A percentile compares a stretch with the other conserved stretches of the same genome.
Conservation (phyloP, 2,797 vertebrate genomes). For the Amphiprion clarkii region DNA sequence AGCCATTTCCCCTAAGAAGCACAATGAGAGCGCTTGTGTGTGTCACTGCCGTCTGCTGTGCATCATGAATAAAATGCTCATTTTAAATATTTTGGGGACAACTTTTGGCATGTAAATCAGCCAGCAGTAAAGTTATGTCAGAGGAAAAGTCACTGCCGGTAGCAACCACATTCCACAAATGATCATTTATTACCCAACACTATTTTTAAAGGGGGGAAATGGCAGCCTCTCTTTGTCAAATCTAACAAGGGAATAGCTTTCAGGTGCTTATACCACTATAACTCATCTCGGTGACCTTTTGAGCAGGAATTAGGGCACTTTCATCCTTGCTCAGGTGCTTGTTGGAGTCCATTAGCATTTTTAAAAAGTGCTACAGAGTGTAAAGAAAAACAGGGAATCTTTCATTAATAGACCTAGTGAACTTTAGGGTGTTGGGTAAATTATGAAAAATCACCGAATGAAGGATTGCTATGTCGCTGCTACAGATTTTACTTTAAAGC, state of each 20-base stretch:
- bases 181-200: slow-evolving; percentile 89
- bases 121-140: slow-evolving; percentile 84
- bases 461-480: slow-evolving; percentile 33
- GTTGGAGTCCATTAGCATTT: slow-evolving; percentile 87
- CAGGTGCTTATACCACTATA: slow-evolving; percentile 87
- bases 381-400: slow-evolving; percentile 76
- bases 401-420: slow-evolving; percentile 79
- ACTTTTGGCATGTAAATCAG: slow-evolving; percentile 83
- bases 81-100: slow-evolving; percentile 82
- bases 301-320: slow-evolving; percentile 89
- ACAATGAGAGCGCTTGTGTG: slow-evolving; percentile 71
- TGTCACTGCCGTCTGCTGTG: slow-evolving; percentile 71
- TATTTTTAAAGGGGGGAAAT: slow-evolving; percentile 89
- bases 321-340: slow-evolving; percentile 85
- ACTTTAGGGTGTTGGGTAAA: slow-evolving; percentile 75
- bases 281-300: slow-evolving; percentile 89
- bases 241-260: slow-evolving; percentile 90
- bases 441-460: slow-evolving; percentile 66
- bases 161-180: slow-evolving; percentile 84
- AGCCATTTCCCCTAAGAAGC: slow-evolving; percentile 74
- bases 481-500: slow-evolving; percentile 31
- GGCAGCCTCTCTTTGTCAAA: slow-evolving; percentile 89
- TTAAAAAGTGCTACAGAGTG: slow-evolving; percentile 78
- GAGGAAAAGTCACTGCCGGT: slow-evolving; percentile 84
- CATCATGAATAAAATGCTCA: slow-evolving; percentile 78